These are phyloP conservation scores for Lasioglossum villosulum DNA, from an alignment of 2,888 invertebrate species.

Conservation along the genomic window DNA sequence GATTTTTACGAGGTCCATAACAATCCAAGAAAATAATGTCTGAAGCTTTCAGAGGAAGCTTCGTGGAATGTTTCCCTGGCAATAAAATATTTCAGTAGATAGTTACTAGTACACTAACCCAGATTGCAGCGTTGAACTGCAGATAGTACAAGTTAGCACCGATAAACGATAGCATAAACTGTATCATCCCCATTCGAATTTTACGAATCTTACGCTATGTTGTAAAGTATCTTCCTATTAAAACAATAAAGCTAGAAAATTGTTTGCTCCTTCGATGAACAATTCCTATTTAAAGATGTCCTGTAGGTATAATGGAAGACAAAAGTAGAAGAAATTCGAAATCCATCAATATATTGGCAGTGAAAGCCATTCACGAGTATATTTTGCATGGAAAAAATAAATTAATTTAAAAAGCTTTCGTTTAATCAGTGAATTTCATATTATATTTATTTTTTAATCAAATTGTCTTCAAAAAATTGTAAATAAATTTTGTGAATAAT, in stretches of 20 bases:
- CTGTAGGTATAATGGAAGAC: too few relatives aligned
- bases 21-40: not conserved
- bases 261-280: not conserved
- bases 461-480: too few relatives aligned
- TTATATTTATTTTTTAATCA: too few relatives aligned
- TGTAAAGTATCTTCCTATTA: not conserved
- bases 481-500: too few relatives aligned
- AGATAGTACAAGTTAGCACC: not conserved
- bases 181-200: not conserved
- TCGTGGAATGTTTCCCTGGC: not conserved
- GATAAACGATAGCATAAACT: slow-evolving; percentile 1
- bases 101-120: not conserved
- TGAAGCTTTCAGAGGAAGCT: not conserved
- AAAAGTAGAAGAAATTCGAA: too few relatives aligned
- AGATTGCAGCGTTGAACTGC: not conserved
- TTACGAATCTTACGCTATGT: not conserved
- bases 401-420: too few relatives aligned
- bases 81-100: not conserved
- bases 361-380: too few relatives aligned
- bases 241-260: not conserved
- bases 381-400: too few relatives aligned
- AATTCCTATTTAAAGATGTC: not conserved
- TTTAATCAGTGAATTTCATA: too few relatives aligned
- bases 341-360: too few relatives aligned
- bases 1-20: not conserved